phyloP scores from a whole-genome alignment of 53 echinoderm and acorn worm genomes.

The Astropecten irregularis region DNA sequence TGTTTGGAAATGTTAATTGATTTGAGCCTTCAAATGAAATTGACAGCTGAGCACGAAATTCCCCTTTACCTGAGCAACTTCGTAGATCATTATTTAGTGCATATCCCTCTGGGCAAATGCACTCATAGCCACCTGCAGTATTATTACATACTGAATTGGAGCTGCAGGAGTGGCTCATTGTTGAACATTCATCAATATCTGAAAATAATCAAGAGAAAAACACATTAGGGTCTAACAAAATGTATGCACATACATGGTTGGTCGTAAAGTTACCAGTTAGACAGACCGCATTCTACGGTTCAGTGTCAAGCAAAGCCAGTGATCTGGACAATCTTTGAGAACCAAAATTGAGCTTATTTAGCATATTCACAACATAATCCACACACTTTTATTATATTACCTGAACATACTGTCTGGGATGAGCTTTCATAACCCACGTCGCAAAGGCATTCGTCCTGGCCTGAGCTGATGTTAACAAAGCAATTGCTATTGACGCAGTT shows the following conservation, averaged over 20 bases:
- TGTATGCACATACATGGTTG: background rate
- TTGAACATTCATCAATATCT: conserved; percentile 15
- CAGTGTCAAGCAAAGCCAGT: background rate
- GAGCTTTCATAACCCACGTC: too few species aligned
- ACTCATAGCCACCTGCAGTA: conserved; percentile 66
- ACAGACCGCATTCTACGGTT: background rate
- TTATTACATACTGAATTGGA: conserved; percentile 31
- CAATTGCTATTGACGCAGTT: too few species aligned
- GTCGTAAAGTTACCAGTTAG: background rate
- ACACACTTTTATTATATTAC: too few species aligned
- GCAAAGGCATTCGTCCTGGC: too few species aligned
- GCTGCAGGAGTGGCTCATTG: background rate
- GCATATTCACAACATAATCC: background rate
- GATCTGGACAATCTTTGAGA: background rate
- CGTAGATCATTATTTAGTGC: conserved; percentile 50
- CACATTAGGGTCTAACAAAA: background rate
- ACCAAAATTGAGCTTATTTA: background rate
- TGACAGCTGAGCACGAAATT: too few species aligned
- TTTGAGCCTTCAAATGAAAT: too few species aligned
- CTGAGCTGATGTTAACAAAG: too few species aligned
- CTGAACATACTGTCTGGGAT: too few species aligned
- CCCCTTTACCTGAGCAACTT: conserved; percentile 75
- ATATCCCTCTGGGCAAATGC: conserved; percentile 61
- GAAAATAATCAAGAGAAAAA: background rate
- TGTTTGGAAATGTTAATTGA: too few species aligned